Evolutionary conservation across 2,888 invertebrate species (phyloP).

Genomic region (Philaethria dido): DNA sequence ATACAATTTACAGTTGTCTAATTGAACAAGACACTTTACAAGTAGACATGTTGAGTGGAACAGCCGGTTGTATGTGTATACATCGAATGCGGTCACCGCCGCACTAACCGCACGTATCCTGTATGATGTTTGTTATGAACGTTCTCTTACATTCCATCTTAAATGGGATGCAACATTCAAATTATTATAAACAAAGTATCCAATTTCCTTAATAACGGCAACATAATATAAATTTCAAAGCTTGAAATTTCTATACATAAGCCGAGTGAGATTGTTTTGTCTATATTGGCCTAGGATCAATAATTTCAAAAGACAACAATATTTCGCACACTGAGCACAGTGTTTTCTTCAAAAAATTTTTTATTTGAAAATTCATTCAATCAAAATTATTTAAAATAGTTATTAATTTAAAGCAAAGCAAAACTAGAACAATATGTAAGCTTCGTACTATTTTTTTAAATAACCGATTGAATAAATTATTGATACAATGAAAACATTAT

Average conservation of each 20-base stretch:
- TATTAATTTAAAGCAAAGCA: too few species aligned
- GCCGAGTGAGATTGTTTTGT: too few species aligned
- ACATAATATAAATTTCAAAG: background rate
- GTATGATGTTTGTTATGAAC: slow-evolving; percentile 37
- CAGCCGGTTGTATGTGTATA: slow-evolving; percentile 20
- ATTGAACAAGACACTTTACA: slow-evolving; percentile 21
- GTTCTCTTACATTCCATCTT: slow-evolving; percentile 17
- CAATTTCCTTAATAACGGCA: background rate
- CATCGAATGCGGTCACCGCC: slow-evolving; percentile 37
- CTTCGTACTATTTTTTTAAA: background rate
- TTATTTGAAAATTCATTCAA: too few species aligned
- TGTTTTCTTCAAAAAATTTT: too few species aligned
- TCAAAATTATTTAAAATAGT: too few species aligned
- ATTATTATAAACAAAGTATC: background rate
- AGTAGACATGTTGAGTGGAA: slow-evolving; percentile 22
- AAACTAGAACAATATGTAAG: background rate
- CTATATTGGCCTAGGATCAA: background rate
- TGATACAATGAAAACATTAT: slow-evolving; percentile 16
- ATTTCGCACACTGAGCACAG: too few species aligned
- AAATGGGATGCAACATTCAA: slow-evolving; percentile 9
- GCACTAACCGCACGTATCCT: slow-evolving; percentile 35
- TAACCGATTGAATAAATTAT: background rate
- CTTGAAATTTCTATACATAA: background rate
- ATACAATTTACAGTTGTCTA: slow-evolving; percentile 10
- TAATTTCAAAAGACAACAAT: background rate